Conservation (phyloP, 2,113 vertebrate genomes). For the Micromys minutus region DNA sequence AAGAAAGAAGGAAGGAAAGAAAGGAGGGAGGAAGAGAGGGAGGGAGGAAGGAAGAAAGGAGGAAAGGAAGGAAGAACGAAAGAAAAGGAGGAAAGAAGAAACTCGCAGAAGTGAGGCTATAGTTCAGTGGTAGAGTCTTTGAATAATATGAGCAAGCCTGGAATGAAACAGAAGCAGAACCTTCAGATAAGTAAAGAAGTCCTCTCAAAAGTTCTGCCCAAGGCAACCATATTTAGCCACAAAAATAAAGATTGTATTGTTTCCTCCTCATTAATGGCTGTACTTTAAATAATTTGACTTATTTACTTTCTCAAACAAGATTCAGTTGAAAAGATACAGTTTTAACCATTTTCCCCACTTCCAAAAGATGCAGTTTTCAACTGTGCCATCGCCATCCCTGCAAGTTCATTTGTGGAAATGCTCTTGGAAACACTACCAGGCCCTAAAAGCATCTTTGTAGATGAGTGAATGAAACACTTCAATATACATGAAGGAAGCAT, state of each 20-base stretch:
- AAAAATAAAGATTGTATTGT: not conserved
- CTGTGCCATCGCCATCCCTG: not conserved
- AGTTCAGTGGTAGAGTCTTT: not conserved
- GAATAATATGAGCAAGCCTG: not conserved
- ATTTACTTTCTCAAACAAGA: not conserved
- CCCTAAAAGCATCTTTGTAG: not conserved
- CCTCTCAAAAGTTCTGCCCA: not conserved
- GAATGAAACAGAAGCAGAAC: not conserved
- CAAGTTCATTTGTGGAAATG: not conserved
- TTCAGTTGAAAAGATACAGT: slow-evolving; percentile 13
- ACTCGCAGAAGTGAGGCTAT: not conserved
- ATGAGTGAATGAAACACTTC: not conserved
- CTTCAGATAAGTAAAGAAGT: slow-evolving; percentile 17
- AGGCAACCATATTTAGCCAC: not conserved
- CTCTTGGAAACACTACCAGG: not conserved
- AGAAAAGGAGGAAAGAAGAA: too few species aligned
- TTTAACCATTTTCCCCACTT: not conserved
- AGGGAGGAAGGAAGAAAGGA: too few species aligned
- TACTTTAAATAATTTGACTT: not conserved
- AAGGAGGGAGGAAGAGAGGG: too few species aligned
- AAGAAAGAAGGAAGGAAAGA: too few species aligned
- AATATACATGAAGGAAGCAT: not conserved
- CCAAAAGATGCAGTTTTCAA: slow-evolving; percentile 12
- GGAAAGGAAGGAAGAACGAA: too few species aligned
- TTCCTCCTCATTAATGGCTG: not conserved